Percentiles rank a stretch among this genome's conserved stretches.
Conservation (phyloP, 2,888 invertebrate species). For the Leptinotarsa juncta region DNA sequence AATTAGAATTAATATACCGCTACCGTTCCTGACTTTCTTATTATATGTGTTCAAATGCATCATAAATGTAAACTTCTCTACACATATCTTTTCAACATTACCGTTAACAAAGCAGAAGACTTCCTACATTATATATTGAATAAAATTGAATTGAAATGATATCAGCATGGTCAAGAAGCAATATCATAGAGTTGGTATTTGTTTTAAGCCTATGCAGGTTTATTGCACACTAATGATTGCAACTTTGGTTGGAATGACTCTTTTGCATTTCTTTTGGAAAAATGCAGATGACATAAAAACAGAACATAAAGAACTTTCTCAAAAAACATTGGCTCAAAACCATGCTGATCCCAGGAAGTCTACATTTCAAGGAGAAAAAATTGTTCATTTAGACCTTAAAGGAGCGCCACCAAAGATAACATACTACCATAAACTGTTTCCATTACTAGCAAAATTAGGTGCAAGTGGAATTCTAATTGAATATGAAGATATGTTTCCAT, state of each 20-base stretch:
- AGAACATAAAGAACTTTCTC: background rate
- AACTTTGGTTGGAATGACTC: background rate
- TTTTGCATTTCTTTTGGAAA: background rate
- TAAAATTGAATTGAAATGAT: background rate
- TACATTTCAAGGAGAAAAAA: constrained; percentile 64
- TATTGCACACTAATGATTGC: background rate
- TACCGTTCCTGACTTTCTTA: too few species aligned
- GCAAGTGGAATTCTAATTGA: constrained; percentile 84
- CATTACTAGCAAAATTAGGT: constrained; percentile 72
- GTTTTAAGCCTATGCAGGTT: background rate
- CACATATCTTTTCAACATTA: too few species aligned
- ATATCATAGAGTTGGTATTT: background rate
- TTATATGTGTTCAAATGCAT: too few species aligned
- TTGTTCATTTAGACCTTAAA: constrained; percentile 88
- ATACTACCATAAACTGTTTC: constrained; percentile 73
- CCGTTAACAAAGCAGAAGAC: too few species aligned
- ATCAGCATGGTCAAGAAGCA: constrained; percentile 1
- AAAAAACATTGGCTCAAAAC: background rate
- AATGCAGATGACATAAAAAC: background rate
- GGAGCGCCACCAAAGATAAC: constrained; percentile 81
- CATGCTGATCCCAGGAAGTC: background rate
- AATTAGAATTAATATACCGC: too few species aligned
- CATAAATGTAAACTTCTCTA: too few species aligned
- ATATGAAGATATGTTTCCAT: constrained; percentile 92
- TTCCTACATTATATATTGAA: too few species aligned